Evolutionary conservation across 2,113 vertebrate species (phyloP).

Genomic region (Pimephales promelas): DNA sequence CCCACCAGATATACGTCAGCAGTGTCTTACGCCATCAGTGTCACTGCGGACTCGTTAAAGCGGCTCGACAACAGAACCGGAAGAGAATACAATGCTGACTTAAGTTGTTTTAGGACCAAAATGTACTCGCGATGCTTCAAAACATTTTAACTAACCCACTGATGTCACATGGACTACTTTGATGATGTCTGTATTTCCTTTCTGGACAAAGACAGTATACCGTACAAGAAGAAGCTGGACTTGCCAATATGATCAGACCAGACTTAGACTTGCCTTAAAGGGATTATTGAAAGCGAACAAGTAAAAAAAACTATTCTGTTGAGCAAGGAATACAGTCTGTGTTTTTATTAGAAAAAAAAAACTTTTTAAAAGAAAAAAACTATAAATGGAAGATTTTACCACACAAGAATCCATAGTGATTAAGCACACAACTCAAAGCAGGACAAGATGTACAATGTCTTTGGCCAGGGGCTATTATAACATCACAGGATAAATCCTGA

Average conservation of each 20-base stretch:
- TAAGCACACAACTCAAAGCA: background rate
- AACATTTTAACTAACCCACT: too few relatives aligned
- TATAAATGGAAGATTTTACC: constrained; percentile 22
- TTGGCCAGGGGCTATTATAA: constrained; percentile 10
- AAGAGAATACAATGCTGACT: too few relatives aligned
- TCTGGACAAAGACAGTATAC: too few relatives aligned
- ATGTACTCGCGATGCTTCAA: too few relatives aligned
- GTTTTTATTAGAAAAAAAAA: constrained; percentile 61
- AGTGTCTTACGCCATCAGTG: too few relatives aligned
- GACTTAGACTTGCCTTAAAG: background rate
- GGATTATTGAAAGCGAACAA: background rate
- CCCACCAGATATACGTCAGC: too few relatives aligned
- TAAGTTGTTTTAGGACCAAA: too few relatives aligned
- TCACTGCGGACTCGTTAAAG: too few relatives aligned
- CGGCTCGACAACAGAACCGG: too few relatives aligned
- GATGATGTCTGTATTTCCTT: too few relatives aligned
- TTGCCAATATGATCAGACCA: background rate
- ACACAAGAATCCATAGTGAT: background rate
- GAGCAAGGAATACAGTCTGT: background rate
- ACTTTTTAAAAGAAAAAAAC: constrained; percentile 51
- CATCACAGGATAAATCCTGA: constrained; percentile 25
- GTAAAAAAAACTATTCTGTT: background rate
- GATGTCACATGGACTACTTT: too few relatives aligned
- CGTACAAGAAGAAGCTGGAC: background rate
- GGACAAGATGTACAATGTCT: background rate